A percentile compares a stretch with the other conserved stretches of the same genome.
phyloP scores from a whole-genome alignment of 2,113 vertebrate genomes.

The Sorex araneus region DNA sequence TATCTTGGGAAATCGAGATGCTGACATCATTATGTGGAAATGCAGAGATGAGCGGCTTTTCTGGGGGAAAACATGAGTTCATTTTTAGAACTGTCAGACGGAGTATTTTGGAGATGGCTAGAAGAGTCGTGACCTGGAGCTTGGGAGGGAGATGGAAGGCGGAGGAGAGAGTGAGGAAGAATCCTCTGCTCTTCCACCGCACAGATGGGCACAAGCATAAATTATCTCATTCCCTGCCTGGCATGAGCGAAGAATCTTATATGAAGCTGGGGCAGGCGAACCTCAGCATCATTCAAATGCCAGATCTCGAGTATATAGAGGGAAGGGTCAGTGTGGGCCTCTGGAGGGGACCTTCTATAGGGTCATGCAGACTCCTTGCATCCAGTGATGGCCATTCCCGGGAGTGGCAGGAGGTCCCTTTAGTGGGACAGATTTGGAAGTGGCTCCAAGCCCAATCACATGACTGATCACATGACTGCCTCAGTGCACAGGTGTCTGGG shows the following conservation, averaged over 20 bases:
- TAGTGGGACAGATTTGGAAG: background rate
- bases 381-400: background rate
- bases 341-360: background rate
- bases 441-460: background rate
- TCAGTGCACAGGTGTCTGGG: background rate
- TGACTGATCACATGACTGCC: background rate
- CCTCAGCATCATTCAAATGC: background rate
- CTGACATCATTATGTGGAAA: background rate
- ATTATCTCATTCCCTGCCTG: background rate
- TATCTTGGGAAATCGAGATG: background rate
- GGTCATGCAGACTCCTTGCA: background rate
- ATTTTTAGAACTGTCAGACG: constrained; percentile 45
- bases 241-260: background rate
- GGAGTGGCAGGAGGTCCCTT: background rate
- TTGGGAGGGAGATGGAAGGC: constrained; percentile 14
- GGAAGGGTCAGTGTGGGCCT: background rate
- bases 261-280: background rate
- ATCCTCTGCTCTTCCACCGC: background rate
- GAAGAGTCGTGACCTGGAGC: background rate
- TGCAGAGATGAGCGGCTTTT: background rate
- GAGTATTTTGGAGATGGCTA: constrained; percentile 9
- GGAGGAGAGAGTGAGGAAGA: background rate
- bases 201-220: background rate
- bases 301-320: background rate
- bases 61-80: background rate